phyloP scores from a whole-genome alignment of 2,113 vertebrate genomes.

The Dasyprocta punctata region DNA sequence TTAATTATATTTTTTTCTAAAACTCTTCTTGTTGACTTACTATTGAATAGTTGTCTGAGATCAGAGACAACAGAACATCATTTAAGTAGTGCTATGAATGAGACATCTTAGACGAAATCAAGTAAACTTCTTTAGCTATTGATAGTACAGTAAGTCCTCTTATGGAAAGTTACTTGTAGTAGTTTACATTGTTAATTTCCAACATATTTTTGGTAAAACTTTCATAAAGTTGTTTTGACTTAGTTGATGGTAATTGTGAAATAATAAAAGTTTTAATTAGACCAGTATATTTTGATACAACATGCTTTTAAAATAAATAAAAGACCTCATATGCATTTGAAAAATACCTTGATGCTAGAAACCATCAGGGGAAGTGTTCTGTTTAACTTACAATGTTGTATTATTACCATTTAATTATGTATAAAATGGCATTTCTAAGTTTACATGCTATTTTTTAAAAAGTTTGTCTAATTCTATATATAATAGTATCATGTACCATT shows the following conservation, averaged over 20 bases:
- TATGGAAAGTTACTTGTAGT: not conserved
- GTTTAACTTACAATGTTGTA: not conserved
- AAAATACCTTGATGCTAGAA: conserved; percentile 38
- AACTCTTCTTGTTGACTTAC: conserved; percentile 13
- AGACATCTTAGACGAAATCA: not conserved
- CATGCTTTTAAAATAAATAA: conserved; percentile 11
- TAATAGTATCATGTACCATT: not conserved
- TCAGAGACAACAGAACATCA: not conserved
- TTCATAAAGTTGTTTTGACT: conserved; percentile 39
- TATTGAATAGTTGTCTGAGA: conserved; percentile 7
- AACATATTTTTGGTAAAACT: conserved; percentile 19
- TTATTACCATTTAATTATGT: conserved; percentile 7
- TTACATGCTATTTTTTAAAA: not conserved
- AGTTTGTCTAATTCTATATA: not conserved
- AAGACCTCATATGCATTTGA: not conserved
- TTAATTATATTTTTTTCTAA: not conserved
- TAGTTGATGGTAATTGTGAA: not conserved
- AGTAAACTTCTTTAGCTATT: not conserved
- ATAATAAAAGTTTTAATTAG: conserved; percentile 27
- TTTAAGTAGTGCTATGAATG: not conserved
- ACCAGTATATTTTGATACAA: not conserved
- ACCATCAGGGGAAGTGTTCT: not conserved
- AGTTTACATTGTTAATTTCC: not conserved
- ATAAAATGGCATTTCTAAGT: conserved; percentile 26
- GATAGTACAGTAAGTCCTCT: not conserved